Conservation (phyloP, 2,113 vertebrate species). For the Desmodus rotundus region DNA sequence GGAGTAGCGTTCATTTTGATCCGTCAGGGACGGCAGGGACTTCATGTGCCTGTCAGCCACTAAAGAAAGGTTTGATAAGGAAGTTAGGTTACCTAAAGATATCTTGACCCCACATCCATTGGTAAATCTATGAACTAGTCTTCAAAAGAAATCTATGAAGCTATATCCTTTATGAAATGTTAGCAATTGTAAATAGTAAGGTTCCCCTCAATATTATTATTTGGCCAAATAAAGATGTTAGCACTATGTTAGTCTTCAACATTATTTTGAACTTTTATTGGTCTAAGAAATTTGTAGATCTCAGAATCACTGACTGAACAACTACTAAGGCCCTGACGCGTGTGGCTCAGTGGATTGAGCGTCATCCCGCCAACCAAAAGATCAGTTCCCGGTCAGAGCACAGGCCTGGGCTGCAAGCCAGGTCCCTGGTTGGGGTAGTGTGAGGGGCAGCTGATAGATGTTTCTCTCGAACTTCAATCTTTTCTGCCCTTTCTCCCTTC, state of each 20-base stretch:
- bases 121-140: neutral
- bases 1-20: neutral
- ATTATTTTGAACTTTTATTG: slow-evolving; percentile 24
- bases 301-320: slow-evolving; percentile 1
- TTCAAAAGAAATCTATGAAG: neutral
- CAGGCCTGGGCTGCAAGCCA: too few species aligned
- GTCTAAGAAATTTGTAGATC: neutral
- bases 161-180: slow-evolving; percentile 3
- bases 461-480: too few species aligned
- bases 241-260: neutral
- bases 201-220: neutral
- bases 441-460: too few species aligned
- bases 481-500: too few species aligned
- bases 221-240: slow-evolving; percentile 27
- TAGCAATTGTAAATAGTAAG: neutral
- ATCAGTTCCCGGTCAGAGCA: too few species aligned
- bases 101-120: neutral
- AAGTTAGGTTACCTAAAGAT: neutral
- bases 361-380: too few species aligned
- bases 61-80: slow-evolving; percentile 4
- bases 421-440: too few species aligned
- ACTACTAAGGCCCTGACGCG: too few species aligned
- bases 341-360: too few species aligned
- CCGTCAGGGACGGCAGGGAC: neutral
- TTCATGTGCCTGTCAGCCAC: neutral